Percentiles rank a stretch among this genome's conserved stretches.
Evolutionary conservation across 2,888 invertebrate species (phyloP).

Genomic region (Nysson spinosus): DNA sequence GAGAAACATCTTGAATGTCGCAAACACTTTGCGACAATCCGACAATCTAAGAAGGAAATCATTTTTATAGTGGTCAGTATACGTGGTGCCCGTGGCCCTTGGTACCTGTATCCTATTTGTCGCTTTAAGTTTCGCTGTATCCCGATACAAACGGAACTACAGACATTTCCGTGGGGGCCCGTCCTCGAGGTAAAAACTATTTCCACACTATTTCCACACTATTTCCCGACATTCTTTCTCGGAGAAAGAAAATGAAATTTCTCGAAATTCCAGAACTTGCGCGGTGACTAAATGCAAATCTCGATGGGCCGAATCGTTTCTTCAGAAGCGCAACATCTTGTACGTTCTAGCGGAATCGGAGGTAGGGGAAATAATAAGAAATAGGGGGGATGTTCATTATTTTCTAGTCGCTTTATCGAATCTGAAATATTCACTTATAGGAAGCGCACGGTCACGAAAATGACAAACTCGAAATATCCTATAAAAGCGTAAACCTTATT

Average conservation of each 20-base stretch:
- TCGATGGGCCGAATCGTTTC: conserved; percentile 52
- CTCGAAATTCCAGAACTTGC: background rate
- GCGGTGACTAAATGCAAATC: conserved; percentile 35
- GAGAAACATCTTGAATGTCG: too few relatives aligned
- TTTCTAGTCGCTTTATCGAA: too few relatives aligned
- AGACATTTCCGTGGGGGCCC: background rate
- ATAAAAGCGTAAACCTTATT: conserved; percentile 79
- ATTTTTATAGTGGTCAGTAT: conserved; percentile 37
- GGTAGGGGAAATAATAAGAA: conserved; percentile 51
- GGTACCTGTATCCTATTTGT: conserved; percentile 27
- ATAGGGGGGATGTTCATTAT: too few relatives aligned
- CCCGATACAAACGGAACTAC: conserved; percentile 7
- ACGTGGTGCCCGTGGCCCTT: background rate
- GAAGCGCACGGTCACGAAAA: conserved; percentile 48
- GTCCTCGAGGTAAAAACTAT: conserved; percentile 12
- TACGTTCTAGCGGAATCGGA: conserved; percentile 63
- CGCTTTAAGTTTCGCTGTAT: conserved; percentile 15
- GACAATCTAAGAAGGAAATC: background rate
- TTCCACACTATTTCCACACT: too few relatives aligned
- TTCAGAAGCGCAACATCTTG: conserved; percentile 64
- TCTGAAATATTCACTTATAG: conserved; percentile 45
- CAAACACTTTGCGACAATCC: background rate
- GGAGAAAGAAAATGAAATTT: background rate
- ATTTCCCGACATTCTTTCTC: too few relatives aligned
- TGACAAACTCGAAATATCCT: conserved; percentile 79